Percentiles rank a stretch among this genome's conserved stretches.
These are phyloP conservation scores for Riparia riparia DNA, from an alignment of 2,113 vertebrate species.

Conservation along the genomic window DNA sequence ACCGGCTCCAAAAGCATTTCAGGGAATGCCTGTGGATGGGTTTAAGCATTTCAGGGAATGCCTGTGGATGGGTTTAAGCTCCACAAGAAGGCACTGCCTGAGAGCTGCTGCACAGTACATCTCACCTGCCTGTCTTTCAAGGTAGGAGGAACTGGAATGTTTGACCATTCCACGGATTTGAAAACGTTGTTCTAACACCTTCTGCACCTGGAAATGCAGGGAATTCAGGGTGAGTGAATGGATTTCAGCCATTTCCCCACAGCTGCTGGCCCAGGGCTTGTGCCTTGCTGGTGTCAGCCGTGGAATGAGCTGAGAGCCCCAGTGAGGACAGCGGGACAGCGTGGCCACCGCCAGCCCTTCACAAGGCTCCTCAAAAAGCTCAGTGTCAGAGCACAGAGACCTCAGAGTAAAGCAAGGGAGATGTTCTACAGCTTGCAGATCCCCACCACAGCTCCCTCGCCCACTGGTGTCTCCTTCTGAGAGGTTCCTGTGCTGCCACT, in stretches of 20 bases:
- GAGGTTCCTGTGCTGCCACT: neutral
- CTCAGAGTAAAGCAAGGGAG: neutral
- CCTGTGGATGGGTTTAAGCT: neutral
- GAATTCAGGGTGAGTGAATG: neutral
- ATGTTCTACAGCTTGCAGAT: neutral
- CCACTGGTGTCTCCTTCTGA: neutral
- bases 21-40: neutral
- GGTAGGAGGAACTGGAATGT: neutral
- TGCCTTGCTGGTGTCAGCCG: neutral
- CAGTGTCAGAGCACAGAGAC: neutral
- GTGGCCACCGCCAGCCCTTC: neutral
- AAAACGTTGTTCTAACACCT: neutral
- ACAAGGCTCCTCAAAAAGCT: neutral
- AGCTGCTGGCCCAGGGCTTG: neutral
- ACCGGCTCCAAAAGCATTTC: fast-evolving
- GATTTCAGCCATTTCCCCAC: neutral
- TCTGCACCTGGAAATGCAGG: neutral
- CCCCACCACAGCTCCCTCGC: neutral
- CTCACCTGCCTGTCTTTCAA: neutral
- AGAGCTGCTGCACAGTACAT: neutral
- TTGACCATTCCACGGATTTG: neutral
- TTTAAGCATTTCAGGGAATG: neutral
- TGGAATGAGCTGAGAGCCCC: neutral
- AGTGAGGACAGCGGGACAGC: neutral
- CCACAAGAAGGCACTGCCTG: neutral